phyloP scores from a whole-genome alignment of 2,888 invertebrate genomes.

The Mythimna albipuncta region DNA sequence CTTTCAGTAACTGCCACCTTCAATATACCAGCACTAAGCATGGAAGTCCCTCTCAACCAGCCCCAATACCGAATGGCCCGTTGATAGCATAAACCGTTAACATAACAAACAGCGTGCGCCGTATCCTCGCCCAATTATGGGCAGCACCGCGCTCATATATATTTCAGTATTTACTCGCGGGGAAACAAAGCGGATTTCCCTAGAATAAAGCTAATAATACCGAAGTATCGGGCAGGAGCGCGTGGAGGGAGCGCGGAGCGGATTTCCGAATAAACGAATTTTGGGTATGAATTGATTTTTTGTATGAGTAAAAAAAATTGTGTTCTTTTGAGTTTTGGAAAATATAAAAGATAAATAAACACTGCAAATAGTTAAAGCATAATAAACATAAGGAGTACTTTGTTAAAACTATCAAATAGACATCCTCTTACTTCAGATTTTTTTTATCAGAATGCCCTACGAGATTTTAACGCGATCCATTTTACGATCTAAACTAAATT shows the following conservation, averaged over 20 bases:
- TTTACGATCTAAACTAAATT: too few relatives aligned
- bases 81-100: constrained; percentile 35
- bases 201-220: constrained; percentile 82
- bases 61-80: constrained; percentile 2
- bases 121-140: constrained; percentile 61
- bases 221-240: constrained; percentile 65
- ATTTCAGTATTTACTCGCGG: constrained; percentile 80
- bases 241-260: constrained; percentile 38
- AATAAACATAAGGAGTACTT: too few relatives aligned
- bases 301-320: neutral
- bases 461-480: too few relatives aligned
- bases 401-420: too few relatives aligned
- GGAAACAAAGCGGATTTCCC: constrained; percentile 79
- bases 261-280: neutral
- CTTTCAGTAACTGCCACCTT: too few relatives aligned
- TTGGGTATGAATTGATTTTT: neutral
- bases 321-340: too few relatives aligned
- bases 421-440: too few relatives aligned
- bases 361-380: too few relatives aligned
- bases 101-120: constrained; percentile 42
- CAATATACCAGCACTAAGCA: too few relatives aligned
- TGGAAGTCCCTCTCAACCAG: too few relatives aligned
- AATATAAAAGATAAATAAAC: too few relatives aligned
- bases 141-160: constrained; percentile 76
- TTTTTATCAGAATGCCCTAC: too few relatives aligned